phyloP scores from a whole-genome alignment of 92 coral and sea anemone genomes.

The Umimayanthus kanabou region DNA sequence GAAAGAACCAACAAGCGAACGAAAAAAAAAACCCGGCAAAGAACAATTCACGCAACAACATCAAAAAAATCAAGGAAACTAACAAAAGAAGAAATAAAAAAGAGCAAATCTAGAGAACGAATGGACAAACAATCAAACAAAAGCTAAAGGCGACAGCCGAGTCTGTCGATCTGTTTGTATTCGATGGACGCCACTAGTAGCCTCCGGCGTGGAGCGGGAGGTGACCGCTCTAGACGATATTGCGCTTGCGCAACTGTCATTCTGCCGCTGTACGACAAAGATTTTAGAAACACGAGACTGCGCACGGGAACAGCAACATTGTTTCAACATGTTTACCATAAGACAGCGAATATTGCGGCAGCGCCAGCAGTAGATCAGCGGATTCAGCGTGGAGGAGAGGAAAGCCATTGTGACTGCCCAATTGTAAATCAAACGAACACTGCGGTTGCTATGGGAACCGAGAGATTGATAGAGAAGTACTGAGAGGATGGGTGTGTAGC shows the following conservation, averaged over 20 bases:
- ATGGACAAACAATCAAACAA: too few relatives aligned
- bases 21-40: too few relatives aligned
- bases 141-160: not conserved
- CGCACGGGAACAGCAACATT: not conserved
- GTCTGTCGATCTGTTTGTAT: not conserved
- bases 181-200: not conserved
- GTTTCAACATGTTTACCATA: slow-evolving; percentile 8
- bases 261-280: not conserved
- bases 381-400: slow-evolving; percentile 24
- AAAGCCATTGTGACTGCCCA: slow-evolving; percentile 33
- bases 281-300: slow-evolving; percentile 5
- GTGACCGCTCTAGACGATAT: not conserved
- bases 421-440: slow-evolving; percentile 17
- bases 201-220: not conserved
- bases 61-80: too few relatives aligned
- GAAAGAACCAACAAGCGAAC: too few relatives aligned
- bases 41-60: too few relatives aligned
- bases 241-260: slow-evolving; percentile 28
- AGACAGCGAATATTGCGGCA: slow-evolving; percentile 16
- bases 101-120: too few relatives aligned
- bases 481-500: slow-evolving; percentile 11
- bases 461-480: slow-evolving; percentile 12
- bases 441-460: slow-evolving; percentile 8
- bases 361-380: slow-evolving; percentile 41
- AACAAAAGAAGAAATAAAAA: too few relatives aligned